Evolutionary conservation across 2,113 vertebrate species (phyloP), one percentile per base, ranked within the genome.

Genomic region (Pogonocichla stellata): DNA sequence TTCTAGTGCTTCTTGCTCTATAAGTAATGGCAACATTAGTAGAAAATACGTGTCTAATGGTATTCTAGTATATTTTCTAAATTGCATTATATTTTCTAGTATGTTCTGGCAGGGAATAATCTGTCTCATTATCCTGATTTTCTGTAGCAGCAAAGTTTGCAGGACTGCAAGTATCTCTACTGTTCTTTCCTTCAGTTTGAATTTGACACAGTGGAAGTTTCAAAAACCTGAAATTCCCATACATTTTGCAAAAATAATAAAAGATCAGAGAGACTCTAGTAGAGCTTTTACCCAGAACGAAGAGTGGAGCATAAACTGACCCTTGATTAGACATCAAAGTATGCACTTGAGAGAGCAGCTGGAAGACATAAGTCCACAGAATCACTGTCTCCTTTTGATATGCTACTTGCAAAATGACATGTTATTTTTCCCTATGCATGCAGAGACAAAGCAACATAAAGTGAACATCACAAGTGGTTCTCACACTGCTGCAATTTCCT

Each of bases 301-400:
- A 91, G 62, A 83, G 33, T 8, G 26, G 24, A 86, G 20, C 17
- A 33, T 47, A 77, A 86, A 67, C 62, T 88, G 79, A 92, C 79
- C 88, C 64, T 80, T 92, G 67, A 82, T 88, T 80, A 92, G 50
- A 83, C 75, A 94, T 93, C 92, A 88, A 95, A 94, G 67, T 73
- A 7, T 43, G 34, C 24, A n/a, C 42, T 73, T 80, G 33, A 56
- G 71, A 88, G 34, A 62, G 58, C 58, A 93, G 79, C 66, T 93
- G 71, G 54, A 94, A 85, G 75, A 80, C 15, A 1, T 23, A 75
- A 92, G 54, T 70, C 71, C 62, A 61, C 51, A 77, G 67, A 90
- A 78, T 61, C 66, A 34, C 42, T 2, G 1, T 69, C 73, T 88
- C 33, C 38, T 95, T 94, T 92, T 94, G 88, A 94, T 90, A 84